These are phyloP conservation scores for Indicator maculatus DNA, from an alignment of 2,113 vertebrate genomes.

Conservation along the genomic window DNA sequence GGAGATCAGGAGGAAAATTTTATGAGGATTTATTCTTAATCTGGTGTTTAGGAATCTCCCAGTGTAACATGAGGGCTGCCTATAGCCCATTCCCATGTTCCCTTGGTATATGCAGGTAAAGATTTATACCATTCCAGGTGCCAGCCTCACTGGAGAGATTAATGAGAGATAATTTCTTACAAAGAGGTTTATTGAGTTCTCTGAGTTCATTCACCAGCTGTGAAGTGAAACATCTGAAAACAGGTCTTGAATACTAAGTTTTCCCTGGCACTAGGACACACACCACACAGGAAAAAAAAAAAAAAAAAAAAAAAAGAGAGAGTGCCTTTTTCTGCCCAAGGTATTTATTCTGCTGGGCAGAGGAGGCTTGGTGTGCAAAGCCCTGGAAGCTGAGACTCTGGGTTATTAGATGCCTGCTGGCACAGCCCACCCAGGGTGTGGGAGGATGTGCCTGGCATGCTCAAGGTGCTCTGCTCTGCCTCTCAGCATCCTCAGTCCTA, in stretches of 20 bases:
- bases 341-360: not conserved
- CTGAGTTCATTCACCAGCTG: constrained; percentile 50
- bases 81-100: not conserved
- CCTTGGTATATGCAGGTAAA: not conserved
- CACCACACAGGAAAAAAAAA: too few species aligned
- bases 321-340: constrained; percentile 30
- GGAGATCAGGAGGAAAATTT: not conserved
- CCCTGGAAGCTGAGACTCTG: not conserved
- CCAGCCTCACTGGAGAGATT: constrained; percentile 37
- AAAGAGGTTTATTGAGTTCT: constrained; percentile 64
- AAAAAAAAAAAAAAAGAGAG: not conserved
- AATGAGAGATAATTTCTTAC: constrained; percentile 62
- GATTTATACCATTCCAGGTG: constrained; percentile 38
- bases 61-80: not conserved
- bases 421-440: not conserved
- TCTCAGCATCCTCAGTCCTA: not conserved
- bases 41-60: not conserved
- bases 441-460: not conserved
- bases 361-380: not conserved
- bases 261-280: not conserved
- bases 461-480: rapidly evolving
- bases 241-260: constrained; percentile 52
- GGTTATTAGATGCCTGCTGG: not conserved
- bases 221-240: constrained; percentile 61
- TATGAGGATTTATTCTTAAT: not conserved